phyloP scores from a whole-genome alignment of 2,797 vertebrate species.

The Lindbergichthys nudifrons region DNA sequence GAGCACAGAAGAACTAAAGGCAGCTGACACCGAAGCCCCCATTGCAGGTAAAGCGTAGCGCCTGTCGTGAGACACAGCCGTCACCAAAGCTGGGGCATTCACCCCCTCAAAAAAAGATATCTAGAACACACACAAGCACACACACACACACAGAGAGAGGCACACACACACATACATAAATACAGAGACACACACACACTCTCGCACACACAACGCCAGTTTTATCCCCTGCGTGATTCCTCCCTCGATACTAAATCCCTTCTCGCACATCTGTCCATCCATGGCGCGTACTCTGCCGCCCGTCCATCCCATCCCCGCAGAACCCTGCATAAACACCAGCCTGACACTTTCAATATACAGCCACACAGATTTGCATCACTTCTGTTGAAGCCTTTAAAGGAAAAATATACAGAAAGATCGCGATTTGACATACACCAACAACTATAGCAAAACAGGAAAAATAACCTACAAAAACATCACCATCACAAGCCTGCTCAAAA shows the following conservation, averaged over 20 bases:
- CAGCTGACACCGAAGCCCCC: slow-evolving; percentile 48
- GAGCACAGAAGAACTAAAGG: slow-evolving; percentile 35
- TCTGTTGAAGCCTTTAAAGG: slow-evolving; percentile 11
- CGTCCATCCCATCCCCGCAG: slow-evolving; percentile 59
- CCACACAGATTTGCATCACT: slow-evolving; percentile 52
- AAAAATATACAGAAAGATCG: neutral
- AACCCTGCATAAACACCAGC: slow-evolving; percentile 39
- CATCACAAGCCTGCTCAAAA: neutral
- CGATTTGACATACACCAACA: slow-evolving; percentile 21
- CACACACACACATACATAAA: slow-evolving; percentile 10
- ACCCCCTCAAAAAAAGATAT: too few species aligned
- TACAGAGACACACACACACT: slow-evolving; percentile 16
- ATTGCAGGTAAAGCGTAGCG: slow-evolving; percentile 65
- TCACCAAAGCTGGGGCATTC: slow-evolving; percentile 55
- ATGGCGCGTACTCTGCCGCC: slow-evolving; percentile 64
- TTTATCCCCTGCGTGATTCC: slow-evolving; percentile 78
- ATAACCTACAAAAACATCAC: neutral
- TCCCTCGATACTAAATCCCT: slow-evolving; percentile 79
- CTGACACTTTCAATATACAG: slow-evolving; percentile 58
- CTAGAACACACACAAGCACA: neutral
- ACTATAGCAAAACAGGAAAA: slow-evolving; percentile 15
- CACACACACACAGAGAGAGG: slow-evolving; percentile 7
- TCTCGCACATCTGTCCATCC: slow-evolving; percentile 81
- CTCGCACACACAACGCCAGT: slow-evolving; percentile 40
- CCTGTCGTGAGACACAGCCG: slow-evolving; percentile 36